A percentile compares a stretch with the other conserved stretches of the same genome.
Conservation (phyloP, 2,797 vertebrate species). For the Enteromius treurensis region DNA sequence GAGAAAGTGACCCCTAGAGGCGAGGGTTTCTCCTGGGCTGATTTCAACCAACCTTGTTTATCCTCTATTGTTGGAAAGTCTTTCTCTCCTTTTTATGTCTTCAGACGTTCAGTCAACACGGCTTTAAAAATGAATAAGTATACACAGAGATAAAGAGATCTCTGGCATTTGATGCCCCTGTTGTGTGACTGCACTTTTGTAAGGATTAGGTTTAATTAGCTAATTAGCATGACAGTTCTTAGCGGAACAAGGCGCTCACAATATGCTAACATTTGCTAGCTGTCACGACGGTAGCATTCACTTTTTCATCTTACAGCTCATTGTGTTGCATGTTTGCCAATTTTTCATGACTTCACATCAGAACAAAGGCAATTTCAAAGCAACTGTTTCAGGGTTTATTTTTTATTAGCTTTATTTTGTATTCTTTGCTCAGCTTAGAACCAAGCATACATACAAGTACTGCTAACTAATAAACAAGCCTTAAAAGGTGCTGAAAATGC, state of each 20-base stretch:
- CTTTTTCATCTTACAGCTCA: conserved; percentile 37
- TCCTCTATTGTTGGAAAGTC: conserved; percentile 47
- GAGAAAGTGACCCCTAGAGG: conserved; percentile 55
- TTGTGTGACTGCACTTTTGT: conserved; percentile 54
- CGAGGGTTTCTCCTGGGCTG: conserved; percentile 54
- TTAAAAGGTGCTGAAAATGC: background rate
- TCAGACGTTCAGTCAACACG: conserved; percentile 62
- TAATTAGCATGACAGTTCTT: conserved; percentile 55
- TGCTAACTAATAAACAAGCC: background rate
- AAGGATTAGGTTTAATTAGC: conserved; percentile 51
- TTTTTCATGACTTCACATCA: conserved; percentile 15
- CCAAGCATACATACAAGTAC: background rate
- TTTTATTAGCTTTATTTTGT: background rate
- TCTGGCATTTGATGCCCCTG: conserved; percentile 53
- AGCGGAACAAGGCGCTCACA: conserved; percentile 27
- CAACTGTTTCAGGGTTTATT: conserved; percentile 12
- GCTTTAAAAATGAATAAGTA: conserved; percentile 57
- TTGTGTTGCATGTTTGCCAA: conserved; percentile 4
- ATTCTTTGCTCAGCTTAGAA: background rate
- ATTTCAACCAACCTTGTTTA: conserved; percentile 54
- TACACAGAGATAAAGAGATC: conserved; percentile 59
- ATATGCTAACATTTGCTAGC: conserved; percentile 45
- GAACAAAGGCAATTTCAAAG: conserved; percentile 34
- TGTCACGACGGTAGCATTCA: conserved; percentile 17
- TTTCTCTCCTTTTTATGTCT: conserved; percentile 29